Conservation (phyloP, 1,140 invertebrate species). For the Caenorhabditis briggsae region DNA sequence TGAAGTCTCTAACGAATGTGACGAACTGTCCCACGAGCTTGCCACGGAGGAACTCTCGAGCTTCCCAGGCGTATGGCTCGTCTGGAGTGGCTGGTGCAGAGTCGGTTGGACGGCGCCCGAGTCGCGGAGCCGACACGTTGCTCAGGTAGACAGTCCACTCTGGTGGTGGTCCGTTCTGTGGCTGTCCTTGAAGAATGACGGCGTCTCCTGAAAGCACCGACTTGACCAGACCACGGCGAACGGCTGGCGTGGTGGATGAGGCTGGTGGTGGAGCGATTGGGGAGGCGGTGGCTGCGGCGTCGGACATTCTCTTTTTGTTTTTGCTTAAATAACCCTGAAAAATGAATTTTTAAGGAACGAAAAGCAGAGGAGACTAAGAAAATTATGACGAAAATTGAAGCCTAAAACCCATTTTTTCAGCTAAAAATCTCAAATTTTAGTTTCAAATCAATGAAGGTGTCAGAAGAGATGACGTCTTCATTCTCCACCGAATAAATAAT, state of each 20-base stretch:
- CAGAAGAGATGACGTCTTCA: neutral
- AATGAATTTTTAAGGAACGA: neutral
- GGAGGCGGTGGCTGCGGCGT: slow-evolving; percentile 3
- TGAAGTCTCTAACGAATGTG: slow-evolving; percentile 81
- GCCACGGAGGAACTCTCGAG: slow-evolving; percentile 91
- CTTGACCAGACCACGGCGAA: slow-evolving; percentile 57
- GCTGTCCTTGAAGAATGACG: slow-evolving; percentile 86
- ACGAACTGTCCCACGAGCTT: slow-evolving; percentile 92
- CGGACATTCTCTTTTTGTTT: slow-evolving; percentile 13
- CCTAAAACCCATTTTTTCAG: neutral
- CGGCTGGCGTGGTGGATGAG: slow-evolving; percentile 14
- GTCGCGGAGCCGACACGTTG: slow-evolving; percentile 90
- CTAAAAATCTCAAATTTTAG: neutral
- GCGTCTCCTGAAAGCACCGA: slow-evolving; percentile 91
- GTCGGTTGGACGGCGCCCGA: slow-evolving; percentile 84
- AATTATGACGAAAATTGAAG: neutral
- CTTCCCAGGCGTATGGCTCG: slow-evolving; percentile 92
- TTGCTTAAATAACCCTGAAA: slow-evolving; percentile 36
- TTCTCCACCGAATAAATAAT: neutral
- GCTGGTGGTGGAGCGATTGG: slow-evolving; percentile 48
- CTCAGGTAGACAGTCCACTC: slow-evolving; percentile 91
- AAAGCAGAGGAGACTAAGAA: neutral
- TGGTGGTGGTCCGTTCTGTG: slow-evolving; percentile 85
- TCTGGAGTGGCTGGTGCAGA: slow-evolving; percentile 80
- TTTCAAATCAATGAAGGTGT: neutral